phyloP scores from a whole-genome alignment of 2,113 vertebrate species.

The Oxyruncus cristatus region DNA sequence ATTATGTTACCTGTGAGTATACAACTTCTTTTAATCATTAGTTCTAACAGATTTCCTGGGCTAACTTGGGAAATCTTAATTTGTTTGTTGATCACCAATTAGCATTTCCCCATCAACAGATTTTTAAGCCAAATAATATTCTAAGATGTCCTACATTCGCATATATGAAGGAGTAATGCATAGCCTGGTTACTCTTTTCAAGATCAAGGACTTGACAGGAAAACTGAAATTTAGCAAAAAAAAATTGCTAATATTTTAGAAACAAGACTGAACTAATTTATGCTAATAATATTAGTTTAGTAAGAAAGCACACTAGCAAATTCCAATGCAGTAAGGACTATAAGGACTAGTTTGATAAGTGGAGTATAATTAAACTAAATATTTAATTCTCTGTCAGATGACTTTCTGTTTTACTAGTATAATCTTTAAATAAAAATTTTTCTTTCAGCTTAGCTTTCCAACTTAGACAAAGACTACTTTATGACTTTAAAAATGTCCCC shows the following conservation, averaged over 20 bases:
- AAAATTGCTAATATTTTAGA: background rate
- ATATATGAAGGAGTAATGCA: background rate
- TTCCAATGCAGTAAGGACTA: background rate
- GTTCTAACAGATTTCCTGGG: background rate
- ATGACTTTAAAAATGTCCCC: background rate
- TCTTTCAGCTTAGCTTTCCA: background rate
- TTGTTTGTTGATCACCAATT: background rate
- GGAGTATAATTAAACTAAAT: background rate
- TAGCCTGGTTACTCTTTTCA: background rate
- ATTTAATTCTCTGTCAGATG: background rate
- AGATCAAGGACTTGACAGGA: background rate
- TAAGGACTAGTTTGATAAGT: background rate
- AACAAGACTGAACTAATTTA: background rate
- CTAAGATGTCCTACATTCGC: background rate
- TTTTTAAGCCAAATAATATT: background rate
- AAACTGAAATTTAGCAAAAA: background rate
- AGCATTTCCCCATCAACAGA: background rate
- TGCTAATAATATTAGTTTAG: background rate
- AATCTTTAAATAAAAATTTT: background rate
- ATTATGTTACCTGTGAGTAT: background rate
- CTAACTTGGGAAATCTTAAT: background rate
- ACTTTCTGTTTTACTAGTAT: background rate
- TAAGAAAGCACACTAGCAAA: background rate
- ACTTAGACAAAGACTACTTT: background rate
- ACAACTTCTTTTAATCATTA: background rate